phyloP scores from a whole-genome alignment of 2,797 vertebrate genomes.

The Hapalemur alaotrensis region DNA sequence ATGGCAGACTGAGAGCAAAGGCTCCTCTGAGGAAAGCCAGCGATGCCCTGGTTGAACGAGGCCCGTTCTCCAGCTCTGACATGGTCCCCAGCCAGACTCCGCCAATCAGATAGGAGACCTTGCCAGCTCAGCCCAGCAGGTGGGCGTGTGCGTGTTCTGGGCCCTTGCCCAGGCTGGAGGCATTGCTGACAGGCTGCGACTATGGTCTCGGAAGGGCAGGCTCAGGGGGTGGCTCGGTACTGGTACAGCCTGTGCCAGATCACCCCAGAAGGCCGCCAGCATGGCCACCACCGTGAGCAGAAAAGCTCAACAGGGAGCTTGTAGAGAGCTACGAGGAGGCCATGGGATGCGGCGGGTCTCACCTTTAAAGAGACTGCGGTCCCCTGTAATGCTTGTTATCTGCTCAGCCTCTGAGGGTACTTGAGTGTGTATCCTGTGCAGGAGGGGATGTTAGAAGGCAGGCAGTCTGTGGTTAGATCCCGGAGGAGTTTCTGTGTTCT shows the following conservation, averaged over 20 bases:
- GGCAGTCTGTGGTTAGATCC: neutral
- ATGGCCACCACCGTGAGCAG: neutral
- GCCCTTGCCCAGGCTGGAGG: slow-evolving; percentile 62
- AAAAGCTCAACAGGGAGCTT: neutral
- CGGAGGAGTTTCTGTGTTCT: neutral
- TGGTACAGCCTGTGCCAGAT: slow-evolving; percentile 69
- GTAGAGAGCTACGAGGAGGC: neutral
- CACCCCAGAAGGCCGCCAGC: slow-evolving; percentile 41
- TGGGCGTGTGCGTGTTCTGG: slow-evolving; percentile 73
- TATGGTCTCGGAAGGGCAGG: slow-evolving; percentile 70
- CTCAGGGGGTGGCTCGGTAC: slow-evolving; percentile 69
- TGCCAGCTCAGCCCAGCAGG: slow-evolving; percentile 61
- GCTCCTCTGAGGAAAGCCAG: neutral
- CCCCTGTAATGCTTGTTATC: neutral
- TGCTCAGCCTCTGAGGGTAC: neutral
- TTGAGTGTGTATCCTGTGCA: neutral
- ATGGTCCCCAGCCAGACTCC: neutral
- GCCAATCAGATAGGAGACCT: neutral
- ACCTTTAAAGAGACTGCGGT: neutral
- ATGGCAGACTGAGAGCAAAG: neutral
- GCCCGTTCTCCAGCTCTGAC: neutral
- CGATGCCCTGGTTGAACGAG: neutral
- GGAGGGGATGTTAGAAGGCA: neutral
- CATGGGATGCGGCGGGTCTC: neutral
- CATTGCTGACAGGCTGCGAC: slow-evolving; percentile 62